Evolutionary conservation across 2,113 vertebrate species (phyloP).

Genomic region (Pungitius pungitius): DNA sequence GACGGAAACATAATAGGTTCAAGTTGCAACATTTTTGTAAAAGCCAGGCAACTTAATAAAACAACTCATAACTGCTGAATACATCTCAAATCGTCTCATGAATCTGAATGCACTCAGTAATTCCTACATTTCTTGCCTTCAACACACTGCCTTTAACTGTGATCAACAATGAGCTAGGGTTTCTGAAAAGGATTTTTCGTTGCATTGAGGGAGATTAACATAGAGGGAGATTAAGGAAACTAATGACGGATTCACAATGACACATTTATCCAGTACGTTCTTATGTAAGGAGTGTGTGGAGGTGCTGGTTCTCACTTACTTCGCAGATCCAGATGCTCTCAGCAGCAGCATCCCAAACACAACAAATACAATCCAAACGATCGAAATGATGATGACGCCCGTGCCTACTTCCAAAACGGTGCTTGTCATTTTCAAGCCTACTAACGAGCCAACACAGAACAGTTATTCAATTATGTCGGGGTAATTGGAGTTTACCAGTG

Average conservation of each 20-base stretch:
- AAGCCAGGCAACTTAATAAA: not conserved
- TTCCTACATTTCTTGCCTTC: not conserved
- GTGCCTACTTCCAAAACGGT: constrained; percentile 81
- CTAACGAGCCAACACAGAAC: not conserved
- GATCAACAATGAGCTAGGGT: not conserved
- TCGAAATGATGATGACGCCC: constrained; percentile 82
- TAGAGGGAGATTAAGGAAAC: not conserved
- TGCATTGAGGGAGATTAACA: no score
- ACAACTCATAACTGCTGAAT: not conserved
- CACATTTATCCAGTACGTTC: not conserved
- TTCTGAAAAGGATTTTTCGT: not conserved
- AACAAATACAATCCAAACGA: constrained; percentile 84
- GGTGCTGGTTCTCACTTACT: constrained; percentile 77
- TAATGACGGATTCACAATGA: not conserved
- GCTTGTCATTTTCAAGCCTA: constrained; percentile 70
- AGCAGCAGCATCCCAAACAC: constrained; percentile 72
- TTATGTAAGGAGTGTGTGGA: not conserved
- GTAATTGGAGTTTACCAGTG: not conserved
- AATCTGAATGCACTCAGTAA: not conserved
- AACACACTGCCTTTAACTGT: not conserved
- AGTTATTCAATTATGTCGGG: no score
- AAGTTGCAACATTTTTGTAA: not conserved
- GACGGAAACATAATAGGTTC: not conserved
- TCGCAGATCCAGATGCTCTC: constrained; percentile 73
- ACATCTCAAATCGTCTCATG: not conserved